phyloP scores from a whole-genome alignment of 2,797 vertebrate genomes.

The Erethizon dorsatum region DNA sequence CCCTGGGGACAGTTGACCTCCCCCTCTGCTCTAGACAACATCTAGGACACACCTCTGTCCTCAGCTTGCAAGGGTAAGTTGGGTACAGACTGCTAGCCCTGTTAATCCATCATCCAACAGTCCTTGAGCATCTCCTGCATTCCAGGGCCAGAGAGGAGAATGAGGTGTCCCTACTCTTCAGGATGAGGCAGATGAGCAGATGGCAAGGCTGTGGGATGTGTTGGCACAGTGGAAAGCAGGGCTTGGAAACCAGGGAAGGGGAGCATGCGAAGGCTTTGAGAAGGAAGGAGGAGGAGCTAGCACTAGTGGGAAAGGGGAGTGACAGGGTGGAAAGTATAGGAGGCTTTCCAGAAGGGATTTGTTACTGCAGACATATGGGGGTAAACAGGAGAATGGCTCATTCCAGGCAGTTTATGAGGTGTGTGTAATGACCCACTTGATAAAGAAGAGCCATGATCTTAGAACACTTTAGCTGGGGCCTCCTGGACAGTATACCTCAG shows the following conservation, averaged over 20 bases:
- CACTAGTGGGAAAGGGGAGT: background rate
- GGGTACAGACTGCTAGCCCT: background rate
- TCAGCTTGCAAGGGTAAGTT: background rate
- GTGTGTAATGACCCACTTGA: accelerated
- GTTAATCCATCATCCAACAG: background rate
- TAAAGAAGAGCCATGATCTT: background rate
- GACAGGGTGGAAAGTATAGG: accelerated
- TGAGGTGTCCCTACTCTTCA: background rate
- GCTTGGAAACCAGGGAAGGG: background rate
- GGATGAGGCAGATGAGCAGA: background rate
- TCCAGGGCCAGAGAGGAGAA: background rate
- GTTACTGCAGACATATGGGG: background rate
- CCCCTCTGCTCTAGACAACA: background rate
- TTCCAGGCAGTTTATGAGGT: background rate
- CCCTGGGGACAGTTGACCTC: background rate
- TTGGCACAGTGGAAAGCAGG: background rate
- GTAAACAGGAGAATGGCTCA: background rate
- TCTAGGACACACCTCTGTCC: background rate
- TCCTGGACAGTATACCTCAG: background rate
- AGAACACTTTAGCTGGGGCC: background rate
- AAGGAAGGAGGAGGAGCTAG: background rate
- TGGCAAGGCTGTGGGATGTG: accelerated
- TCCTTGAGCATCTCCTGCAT: background rate
- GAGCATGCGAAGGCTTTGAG: background rate
- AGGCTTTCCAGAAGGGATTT: background rate